Evolutionary conservation across 2,797 vertebrate genomes (phyloP).

Genomic region (Balearica regulorum): DNA sequence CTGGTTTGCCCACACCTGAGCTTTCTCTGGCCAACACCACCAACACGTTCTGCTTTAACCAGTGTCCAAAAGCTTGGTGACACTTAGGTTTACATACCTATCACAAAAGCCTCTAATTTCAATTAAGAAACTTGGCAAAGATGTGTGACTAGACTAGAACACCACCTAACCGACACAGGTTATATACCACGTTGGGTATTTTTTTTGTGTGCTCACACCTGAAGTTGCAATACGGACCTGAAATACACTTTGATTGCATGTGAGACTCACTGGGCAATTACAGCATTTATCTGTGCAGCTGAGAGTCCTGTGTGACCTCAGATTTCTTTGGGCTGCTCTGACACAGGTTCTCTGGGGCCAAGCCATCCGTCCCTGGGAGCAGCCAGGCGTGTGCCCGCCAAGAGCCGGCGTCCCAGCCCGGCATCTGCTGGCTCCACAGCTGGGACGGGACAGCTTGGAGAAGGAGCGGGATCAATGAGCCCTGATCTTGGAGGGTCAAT

Average conservation of each 20-base stretch:
- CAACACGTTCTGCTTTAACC: background rate
- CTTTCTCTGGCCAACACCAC: background rate
- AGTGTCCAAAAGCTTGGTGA: background rate
- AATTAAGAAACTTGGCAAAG: background rate
- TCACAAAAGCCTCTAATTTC: background rate
- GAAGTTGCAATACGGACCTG: background rate
- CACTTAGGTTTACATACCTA: background rate
- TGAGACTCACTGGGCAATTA: background rate
- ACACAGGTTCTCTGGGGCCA: background rate
- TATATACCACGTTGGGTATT: background rate
- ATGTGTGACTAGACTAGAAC: background rate
- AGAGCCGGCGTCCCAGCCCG: rapidly evolving
- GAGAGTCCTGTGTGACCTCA: background rate
- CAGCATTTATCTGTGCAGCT: background rate
- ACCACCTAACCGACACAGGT: background rate
- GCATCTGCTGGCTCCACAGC: background rate
- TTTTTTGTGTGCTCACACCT: background rate
- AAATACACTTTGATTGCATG: background rate
- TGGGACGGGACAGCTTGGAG: background rate
- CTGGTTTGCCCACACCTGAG: background rate
- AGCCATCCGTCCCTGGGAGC: background rate
- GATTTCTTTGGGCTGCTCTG: background rate
- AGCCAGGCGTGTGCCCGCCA: rapidly evolving
- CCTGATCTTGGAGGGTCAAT: background rate
- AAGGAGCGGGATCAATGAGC: rapidly evolving